Percentiles rank a stretch among this genome's conserved stretches.
phyloP scores from a whole-genome alignment of 53 echinoderm and acorn worm species.

The Hippasteria phrygiana region DNA sequence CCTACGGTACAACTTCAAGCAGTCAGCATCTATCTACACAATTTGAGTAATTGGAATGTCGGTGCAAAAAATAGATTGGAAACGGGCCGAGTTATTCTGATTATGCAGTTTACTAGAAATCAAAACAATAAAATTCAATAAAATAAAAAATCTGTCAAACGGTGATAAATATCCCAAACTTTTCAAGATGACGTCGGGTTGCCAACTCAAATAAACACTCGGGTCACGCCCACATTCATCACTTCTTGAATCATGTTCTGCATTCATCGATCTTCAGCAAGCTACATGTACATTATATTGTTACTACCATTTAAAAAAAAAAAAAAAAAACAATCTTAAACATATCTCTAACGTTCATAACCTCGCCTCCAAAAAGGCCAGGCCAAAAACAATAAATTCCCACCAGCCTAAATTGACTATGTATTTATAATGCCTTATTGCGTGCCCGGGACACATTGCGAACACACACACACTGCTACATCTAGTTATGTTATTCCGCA shows the following conservation, averaged over 20 bases:
- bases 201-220: constrained; percentile 12
- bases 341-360: neutral
- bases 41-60: neutral
- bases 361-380: neutral
- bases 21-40: neutral
- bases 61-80: neutral
- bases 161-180: neutral
- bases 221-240: neutral
- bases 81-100: neutral
- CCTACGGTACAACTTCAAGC: neutral
- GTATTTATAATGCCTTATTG: constrained; percentile 4
- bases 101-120: neutral
- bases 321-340: neutral
- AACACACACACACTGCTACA: neutral
- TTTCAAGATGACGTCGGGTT: neutral
- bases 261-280: neutral
- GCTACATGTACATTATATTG: too few species aligned
- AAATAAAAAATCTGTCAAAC: neutral
- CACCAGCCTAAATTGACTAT: constrained; percentile 7
- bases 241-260: neutral
- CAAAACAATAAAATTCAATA: neutral
- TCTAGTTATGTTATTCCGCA: neutral
- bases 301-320: neutral
- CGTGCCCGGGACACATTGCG: neutral
- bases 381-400: constrained; percentile 17